A percentile compares a stretch with the other conserved stretches of the same genome.
Evolutionary conservation across 2,113 vertebrate genomes (phyloP).

Genomic region (Heterochromis multidens): DNA sequence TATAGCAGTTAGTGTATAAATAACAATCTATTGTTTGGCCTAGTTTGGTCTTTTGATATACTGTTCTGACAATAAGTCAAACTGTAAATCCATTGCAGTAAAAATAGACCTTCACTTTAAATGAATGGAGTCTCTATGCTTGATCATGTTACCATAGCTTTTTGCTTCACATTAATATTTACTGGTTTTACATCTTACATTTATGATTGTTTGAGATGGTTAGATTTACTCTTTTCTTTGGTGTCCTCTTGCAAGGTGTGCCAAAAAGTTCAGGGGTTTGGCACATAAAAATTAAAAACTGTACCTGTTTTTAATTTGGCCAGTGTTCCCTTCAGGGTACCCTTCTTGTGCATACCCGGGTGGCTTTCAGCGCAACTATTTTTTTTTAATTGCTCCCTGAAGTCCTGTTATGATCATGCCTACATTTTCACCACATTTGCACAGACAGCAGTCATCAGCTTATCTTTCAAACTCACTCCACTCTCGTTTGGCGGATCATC

Average conservation of each 20-base stretch:
- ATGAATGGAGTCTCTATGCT: background rate
- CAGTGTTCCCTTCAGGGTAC: background rate
- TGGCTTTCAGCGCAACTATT: background rate
- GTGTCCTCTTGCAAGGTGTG: background rate
- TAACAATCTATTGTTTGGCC: background rate
- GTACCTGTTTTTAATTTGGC: background rate
- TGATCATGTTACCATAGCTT: background rate
- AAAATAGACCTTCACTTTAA: background rate
- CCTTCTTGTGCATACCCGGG: background rate
- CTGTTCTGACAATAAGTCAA: background rate
- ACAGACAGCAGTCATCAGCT: background rate
- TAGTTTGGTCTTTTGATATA: background rate
- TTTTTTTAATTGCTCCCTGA: background rate
- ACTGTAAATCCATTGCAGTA: background rate
- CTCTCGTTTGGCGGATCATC: background rate
- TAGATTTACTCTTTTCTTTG: background rate
- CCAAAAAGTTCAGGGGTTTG: background rate
- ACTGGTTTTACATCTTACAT: background rate
- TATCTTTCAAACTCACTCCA: background rate
- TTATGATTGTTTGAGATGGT: background rate
- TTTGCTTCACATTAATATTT: background rate
- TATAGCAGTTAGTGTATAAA: background rate
- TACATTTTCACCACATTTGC: background rate
- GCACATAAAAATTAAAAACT: background rate
- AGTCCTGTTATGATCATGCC: background rate